Base-by-base conservation (phyloP, 2,113 vertebrate genomes). In the Tragulus kanchil region DNA sequence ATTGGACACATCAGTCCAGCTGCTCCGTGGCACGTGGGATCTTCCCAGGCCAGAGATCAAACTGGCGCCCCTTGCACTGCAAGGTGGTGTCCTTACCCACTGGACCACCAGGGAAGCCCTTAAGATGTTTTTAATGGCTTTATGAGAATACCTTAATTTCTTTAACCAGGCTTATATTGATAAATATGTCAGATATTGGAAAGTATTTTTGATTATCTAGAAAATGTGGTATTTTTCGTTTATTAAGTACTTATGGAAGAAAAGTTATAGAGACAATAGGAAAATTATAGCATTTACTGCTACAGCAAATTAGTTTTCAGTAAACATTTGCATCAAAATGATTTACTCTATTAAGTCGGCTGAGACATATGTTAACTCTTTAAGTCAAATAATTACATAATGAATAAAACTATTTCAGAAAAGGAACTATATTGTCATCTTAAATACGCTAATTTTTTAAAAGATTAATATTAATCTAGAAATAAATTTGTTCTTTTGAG, bases 241-340 rank as follows among this genome's bases (percentile, higher is more conserved):
- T 73, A 82, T 28, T 77, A 77, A 85, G 28, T 19, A 64, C 23
- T 89, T 31, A 77, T 15, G 3, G n/a, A 58, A 75, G 4, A 65
- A 10, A 13, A 56, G 3, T 93, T 92, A 83, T 45, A 86, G 23
- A 95, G 42, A 81, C 36, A 89, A 58, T 92, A 93, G 16, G 3
- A 95, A 95, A 93, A 58, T 73, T 83, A 1, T 54, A 10, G 67
- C 54, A 77, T 79, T 90, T 95, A 83, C 8, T 93, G 95, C 14
- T 89, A 85, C 1, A 93, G 59, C 31, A 97, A 95, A 94, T 89
- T 62, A 96, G 48, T 90, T 88, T 93, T 94, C 19, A 93, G 14
- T 75, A 94, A 93, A 81, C 82, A 77, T 73, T 85, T 65, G 36
- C 79, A 61, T 89, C n/a, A 31, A 4, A 86, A 1, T 87, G 15